Conservation (phyloP, 1,140 invertebrate species). For the Drosophila kikkawai region DNA sequence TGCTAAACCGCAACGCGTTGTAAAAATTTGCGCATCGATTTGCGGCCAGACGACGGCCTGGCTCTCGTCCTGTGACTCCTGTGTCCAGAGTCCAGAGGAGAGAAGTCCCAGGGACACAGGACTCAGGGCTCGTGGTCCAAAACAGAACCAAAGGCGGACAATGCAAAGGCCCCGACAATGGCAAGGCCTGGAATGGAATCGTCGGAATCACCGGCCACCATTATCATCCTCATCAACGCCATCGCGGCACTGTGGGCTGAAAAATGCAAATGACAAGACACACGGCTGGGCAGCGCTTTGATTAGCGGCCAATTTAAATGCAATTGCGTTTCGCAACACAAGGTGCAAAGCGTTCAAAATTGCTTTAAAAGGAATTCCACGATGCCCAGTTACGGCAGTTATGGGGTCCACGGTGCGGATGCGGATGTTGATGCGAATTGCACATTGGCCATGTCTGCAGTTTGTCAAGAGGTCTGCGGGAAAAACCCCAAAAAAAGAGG, state of each 20-base stretch:
- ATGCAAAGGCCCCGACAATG: constrained; percentile 45
- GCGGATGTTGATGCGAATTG: constrained; percentile 45
- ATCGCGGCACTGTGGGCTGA: constrained; percentile 60
- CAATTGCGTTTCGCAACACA: constrained; percentile 57
- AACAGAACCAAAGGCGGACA: constrained; percentile 34
- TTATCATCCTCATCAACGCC: constrained; percentile 51
- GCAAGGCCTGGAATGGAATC: constrained; percentile 10
- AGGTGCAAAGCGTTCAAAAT: constrained; percentile 38
- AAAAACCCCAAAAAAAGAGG: constrained; percentile 40
- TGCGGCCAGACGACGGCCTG: constrained; percentile 70
- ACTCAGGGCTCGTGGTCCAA: constrained; percentile 4
- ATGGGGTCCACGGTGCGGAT: constrained; percentile 29
- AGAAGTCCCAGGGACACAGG: constrained; percentile 2
- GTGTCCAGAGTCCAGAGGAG: constrained; percentile 12
- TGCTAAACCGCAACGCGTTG: constrained; percentile 71
- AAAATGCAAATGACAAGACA: constrained; percentile 70
- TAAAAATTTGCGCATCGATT: constrained; percentile 82
- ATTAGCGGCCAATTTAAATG: constrained; percentile 80
- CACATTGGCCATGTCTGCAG: constrained; percentile 69
- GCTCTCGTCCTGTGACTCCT: constrained; percentile 36
- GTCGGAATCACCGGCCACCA: constrained; percentile 27
- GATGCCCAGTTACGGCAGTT: constrained; percentile 8
- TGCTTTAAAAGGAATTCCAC: constrained; percentile 33
- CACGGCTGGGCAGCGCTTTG: constrained; percentile 49
- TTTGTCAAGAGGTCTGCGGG: constrained; percentile 67